phyloP scores from a whole-genome alignment of 2,888 invertebrate species.

The Exocentrus adspersus region DNA sequence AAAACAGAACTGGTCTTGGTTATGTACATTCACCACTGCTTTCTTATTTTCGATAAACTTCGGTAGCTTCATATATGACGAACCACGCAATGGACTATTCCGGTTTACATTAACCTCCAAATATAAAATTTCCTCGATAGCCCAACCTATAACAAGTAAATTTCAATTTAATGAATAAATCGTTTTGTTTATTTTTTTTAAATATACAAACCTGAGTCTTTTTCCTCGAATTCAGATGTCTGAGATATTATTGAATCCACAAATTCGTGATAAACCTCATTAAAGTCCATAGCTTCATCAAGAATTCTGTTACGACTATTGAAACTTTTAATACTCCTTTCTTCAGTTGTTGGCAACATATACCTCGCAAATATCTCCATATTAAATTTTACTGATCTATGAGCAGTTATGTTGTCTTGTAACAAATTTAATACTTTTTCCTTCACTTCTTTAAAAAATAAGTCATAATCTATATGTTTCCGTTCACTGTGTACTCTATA shows the following conservation, averaged over 20 bases:
- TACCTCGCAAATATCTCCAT: neutral
- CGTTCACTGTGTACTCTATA: neutral
- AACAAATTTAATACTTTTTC: neutral
- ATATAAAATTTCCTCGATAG: neutral
- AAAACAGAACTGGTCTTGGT: neutral
- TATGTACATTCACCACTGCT: neutral
- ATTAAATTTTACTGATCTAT: neutral
- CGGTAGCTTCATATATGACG: neutral
- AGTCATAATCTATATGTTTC: neutral
- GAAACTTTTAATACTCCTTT: neutral
- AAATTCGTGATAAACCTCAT: neutral
- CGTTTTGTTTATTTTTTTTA: neutral
- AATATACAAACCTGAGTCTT: constrained; percentile 9
- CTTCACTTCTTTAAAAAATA: neutral
- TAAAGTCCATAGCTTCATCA: neutral
- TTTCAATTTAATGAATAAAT: neutral
- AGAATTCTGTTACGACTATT: neutral
- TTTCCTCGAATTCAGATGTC: constrained; percentile 14
- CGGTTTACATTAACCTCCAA: neutral
- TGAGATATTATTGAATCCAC: neutral
- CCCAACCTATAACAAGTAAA: neutral
- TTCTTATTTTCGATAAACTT: neutral
- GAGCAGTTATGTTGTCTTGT: neutral
- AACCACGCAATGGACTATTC: neutral
- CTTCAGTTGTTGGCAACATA: neutral